A percentile compares a stretch with the other conserved stretches of the same genome.
Evolutionary conservation across 2,797 vertebrate genomes (phyloP).

Genomic region (Coracias cyanogaster): DNA sequence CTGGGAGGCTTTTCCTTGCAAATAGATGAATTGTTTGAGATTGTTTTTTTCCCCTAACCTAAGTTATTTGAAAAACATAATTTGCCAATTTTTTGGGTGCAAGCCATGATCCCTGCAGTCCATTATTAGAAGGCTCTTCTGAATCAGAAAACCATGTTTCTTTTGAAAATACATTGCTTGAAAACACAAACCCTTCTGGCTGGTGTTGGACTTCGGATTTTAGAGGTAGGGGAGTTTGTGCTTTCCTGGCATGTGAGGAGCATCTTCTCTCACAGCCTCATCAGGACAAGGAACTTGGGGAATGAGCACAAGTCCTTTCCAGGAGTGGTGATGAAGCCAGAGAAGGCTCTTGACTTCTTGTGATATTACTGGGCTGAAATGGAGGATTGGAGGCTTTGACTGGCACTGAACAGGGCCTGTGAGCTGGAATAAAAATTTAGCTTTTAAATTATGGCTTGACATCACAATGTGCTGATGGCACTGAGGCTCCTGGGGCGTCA

Average conservation of each 20-base stretch:
- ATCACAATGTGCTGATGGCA: neutral
- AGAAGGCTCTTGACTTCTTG: neutral
- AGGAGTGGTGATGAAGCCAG: neutral
- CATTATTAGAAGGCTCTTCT: neutral
- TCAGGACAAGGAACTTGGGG: neutral
- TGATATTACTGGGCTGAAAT: neutral
- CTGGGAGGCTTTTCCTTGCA: neutral
- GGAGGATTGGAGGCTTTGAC: neutral
- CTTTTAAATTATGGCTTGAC: neutral
- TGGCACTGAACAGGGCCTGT: neutral
- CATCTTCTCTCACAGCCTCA: neutral
- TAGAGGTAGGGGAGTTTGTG: neutral
- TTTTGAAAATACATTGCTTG: neutral
- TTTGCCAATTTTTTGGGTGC: neutral
- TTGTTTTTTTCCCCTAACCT: neutral
- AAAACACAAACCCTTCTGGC: neutral
- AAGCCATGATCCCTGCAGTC: neutral
- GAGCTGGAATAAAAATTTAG: neutral
- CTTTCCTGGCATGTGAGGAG: neutral
- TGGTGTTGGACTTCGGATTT: neutral
- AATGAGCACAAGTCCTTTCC: neutral
- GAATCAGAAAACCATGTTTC: neutral
- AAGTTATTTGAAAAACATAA: neutral
- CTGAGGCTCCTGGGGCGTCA: neutral
- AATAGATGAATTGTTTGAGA: neutral